Percentiles rank a stretch among this genome's conserved stretches.
phyloP scores from a whole-genome alignment of 2,888 invertebrate species.

The Hirtodrosophila alboralis region DNA sequence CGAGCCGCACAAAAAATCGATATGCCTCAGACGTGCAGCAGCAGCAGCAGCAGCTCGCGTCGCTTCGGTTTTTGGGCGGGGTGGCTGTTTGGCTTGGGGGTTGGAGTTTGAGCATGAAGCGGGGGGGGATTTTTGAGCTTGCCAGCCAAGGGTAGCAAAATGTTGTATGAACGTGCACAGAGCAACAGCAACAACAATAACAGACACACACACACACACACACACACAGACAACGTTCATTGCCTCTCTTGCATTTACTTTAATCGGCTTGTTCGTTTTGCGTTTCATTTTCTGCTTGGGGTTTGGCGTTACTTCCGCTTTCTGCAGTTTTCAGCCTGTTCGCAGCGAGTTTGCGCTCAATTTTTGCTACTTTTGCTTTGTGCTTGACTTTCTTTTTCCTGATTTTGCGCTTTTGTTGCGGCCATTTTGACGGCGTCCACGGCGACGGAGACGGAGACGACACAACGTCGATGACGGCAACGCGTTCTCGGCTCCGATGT shows the following conservation, averaged over 20 bases:
- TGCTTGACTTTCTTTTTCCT: constrained; percentile 66
- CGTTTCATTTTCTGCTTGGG: constrained; percentile 37
- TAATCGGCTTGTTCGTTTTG: constrained; percentile 58
- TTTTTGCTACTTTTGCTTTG: constrained; percentile 77
- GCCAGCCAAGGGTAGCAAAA: constrained; percentile 76
- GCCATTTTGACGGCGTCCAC: constrained; percentile 50
- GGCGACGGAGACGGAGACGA: constrained; percentile 13
- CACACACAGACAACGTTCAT: constrained; percentile 24
- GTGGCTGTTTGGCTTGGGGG: constrained; percentile 18
- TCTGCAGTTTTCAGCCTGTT: constrained; percentile 29
- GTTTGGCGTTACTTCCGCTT: constrained; percentile 51
- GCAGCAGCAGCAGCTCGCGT: constrained; percentile 60
- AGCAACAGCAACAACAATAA: constrained; percentile 40
- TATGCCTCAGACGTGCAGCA: constrained; percentile 76
- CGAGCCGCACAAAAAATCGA: constrained; percentile 72
- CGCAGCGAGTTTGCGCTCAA: constrained; percentile 73
- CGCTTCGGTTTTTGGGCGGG: constrained; percentile 32
- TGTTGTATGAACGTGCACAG: constrained; percentile 69
- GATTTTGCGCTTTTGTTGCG: constrained; percentile 75
- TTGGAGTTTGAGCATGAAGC: constrained; percentile 7
- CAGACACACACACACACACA: constrained; percentile 25
- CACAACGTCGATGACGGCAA: constrained; percentile 4
- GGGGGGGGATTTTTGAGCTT: constrained; percentile 1
- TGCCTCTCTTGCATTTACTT: constrained; percentile 59
- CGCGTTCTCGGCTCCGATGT: constrained; percentile 32